Conservation (phyloP, 1,140 invertebrate genomes). For the Luehdorfia chinensis region DNA sequence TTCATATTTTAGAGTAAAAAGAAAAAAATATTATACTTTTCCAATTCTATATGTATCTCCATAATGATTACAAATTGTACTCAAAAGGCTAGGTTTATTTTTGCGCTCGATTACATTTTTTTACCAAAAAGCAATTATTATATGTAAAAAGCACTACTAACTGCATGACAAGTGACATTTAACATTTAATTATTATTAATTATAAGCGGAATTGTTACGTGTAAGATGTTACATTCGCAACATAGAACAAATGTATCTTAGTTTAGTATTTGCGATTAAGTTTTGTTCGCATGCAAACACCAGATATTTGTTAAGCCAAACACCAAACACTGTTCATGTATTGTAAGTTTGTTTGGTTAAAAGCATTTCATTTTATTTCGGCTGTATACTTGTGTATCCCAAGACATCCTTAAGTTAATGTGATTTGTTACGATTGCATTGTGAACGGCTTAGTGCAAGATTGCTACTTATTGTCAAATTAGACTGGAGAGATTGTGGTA, state of each 20-base stretch:
- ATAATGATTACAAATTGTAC: too few species aligned
- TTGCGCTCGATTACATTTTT: conserved; percentile 34
- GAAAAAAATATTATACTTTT: too few species aligned
- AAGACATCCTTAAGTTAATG: too few species aligned
- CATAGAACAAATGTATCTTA: conserved; percentile 22
- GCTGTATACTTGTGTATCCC: too few species aligned
- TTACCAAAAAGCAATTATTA: conserved; percentile 37
- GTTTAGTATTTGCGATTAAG: conserved; percentile 15
- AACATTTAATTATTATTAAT: conserved; percentile 29
- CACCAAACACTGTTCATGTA: conserved; percentile 26
- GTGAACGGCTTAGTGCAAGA: conserved; percentile 49
- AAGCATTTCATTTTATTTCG: too few species aligned
- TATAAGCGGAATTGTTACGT: conserved; percentile 22
- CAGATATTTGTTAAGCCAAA: conserved; percentile 13
- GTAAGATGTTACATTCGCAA: conserved; percentile 8
- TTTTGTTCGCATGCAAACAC: conserved; percentile 17
- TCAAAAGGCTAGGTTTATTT: too few species aligned
- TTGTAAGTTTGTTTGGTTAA: too few species aligned
- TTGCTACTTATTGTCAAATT: conserved; percentile 57
- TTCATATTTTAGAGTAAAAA: too few species aligned
- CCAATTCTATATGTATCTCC: too few species aligned
- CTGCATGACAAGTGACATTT: conserved; percentile 58
- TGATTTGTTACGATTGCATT: conserved; percentile 30
- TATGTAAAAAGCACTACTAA: conserved; percentile 51
- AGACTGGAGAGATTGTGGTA: conserved; percentile 65